Evolutionary conservation across 92 coral and sea anemone genomes (phyloP), one percentile per base, ranked within the genome.

Genomic region (Epizoanthus illoricatus): DNA sequence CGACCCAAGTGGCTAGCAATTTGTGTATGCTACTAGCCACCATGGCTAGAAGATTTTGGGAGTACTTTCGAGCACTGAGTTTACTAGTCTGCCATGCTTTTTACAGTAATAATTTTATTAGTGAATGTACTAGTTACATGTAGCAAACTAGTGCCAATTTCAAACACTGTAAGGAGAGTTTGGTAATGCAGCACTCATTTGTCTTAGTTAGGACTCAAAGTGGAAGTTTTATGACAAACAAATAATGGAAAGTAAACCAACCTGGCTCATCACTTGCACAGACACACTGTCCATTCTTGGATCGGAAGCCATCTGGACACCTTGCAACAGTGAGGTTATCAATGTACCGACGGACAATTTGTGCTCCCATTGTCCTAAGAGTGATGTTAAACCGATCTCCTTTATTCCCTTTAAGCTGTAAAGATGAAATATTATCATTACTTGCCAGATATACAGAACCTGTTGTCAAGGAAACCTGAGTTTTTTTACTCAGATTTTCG

Each of bases 291-390:
- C 64, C 71, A 5, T 62, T 65, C 4, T 58, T 6, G 12, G 16
- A 49, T 8, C 64, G 5, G 75, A 86, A 97, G 4, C 99, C 99
- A 20, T 87, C 89, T 47, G 75, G 74, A 72, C 99, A 97, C 1
- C 75, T 60, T 67, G 73, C 79, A 49, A 97, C 78, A 59, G 43
- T 67, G 5, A 93, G 63, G 39, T 84, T 83, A n/a, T 66, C 73
- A 59, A 93, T 83, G 10, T 69, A 74, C 75, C 61, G 69, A 3
- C 66, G 68, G 21, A 86, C 79, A 9, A 91, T 69, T 65, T 87
- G 92, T 28, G 86, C 84, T 55, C 99, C 94, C 74, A 85, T 74
- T 43, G 86, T 90, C 43, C 76, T 91, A 0, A 94, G 74, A 4
- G 79, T 59, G 17, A 97, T 81, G 21, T 71, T 67, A 68, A 88